Conservation (phyloP, 2,888 invertebrate genomes). For the Zootermopsis nevadensis region DNA sequence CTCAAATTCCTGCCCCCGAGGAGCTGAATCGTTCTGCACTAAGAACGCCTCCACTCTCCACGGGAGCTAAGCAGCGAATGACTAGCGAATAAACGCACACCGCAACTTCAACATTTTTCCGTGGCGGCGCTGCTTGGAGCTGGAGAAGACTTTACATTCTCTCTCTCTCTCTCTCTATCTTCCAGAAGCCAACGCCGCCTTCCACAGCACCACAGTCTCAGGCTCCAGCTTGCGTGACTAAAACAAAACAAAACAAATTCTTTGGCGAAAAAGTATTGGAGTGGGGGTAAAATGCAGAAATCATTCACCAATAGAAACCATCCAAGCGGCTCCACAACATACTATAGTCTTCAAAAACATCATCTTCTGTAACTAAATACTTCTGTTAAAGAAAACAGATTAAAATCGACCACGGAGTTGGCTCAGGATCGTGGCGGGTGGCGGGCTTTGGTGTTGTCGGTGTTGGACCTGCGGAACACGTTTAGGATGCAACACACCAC, state of each 20-base stretch:
- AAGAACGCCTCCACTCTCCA: slow-evolving; percentile 45
- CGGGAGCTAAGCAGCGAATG: slow-evolving; percentile 43
- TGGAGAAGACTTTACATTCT: neutral
- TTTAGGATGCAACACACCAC: no score
- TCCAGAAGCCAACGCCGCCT: neutral
- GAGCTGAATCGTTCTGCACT: slow-evolving; percentile 30
- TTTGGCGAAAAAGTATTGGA: neutral
- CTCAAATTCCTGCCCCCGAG: neutral
- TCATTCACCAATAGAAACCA: neutral
- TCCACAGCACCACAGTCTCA: neutral
- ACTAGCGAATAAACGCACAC: neutral
- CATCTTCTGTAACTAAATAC: no score
- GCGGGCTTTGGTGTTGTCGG: no score
- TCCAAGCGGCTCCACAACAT: neutral
- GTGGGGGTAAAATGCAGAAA: neutral
- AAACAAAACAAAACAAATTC: neutral
- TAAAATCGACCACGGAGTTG: no score
- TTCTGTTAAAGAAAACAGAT: no score
- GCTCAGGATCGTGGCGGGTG: no score
- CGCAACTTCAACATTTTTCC: neutral
- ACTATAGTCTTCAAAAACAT: no score
- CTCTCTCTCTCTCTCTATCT: no score
- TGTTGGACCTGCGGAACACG: no score
- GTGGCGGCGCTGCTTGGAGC: neutral
- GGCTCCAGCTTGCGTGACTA: neutral